Percentiles rank a stretch among this genome's conserved stretches.
Conservation (phyloP, 2,888 invertebrate species). For the Dioctria linearis region DNA sequence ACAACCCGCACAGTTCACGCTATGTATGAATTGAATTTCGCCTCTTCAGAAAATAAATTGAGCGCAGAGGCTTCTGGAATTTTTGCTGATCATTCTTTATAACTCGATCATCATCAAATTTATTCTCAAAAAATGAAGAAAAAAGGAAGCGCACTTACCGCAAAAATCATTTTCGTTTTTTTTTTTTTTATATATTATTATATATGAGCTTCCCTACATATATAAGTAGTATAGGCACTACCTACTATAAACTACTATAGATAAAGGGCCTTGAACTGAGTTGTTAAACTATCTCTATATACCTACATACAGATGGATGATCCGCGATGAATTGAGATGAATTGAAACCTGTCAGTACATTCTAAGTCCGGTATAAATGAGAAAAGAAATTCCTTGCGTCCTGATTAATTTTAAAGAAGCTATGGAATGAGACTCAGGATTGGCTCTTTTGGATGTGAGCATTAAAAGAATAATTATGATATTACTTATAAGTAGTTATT, state of each 20-base stretch:
- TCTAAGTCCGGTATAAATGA: constrained; percentile 24
- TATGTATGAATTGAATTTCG: constrained; percentile 21
- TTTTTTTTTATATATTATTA: neutral
- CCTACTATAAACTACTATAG: neutral
- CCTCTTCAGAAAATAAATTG: constrained; percentile 18
- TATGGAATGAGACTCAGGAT: no score
- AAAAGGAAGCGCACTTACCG: constrained; percentile 5
- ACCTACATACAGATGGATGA: neutral
- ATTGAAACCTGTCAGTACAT: constrained; percentile 18
- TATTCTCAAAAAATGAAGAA: constrained; percentile 11
- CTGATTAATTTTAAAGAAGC: no score
- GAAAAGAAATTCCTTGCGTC: constrained; percentile 3
- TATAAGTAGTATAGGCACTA: no score
- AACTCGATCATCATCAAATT: constrained; percentile 42
- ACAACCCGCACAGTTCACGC: constrained; percentile 7
- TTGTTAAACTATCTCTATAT: neutral
- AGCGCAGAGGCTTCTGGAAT: constrained; percentile 29
- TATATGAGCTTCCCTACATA: no score
- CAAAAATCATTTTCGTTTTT: constrained; percentile 32
- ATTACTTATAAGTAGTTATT: no score
- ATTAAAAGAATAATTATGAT: no score
- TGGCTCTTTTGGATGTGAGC: no score
- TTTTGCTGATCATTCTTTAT: constrained; percentile 43
- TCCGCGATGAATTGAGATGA: constrained; percentile 16
- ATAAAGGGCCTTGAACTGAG: constrained; percentile 18